Evolutionary conservation across 1,140 invertebrate genomes (phyloP), one percentile per base, ranked within the genome.

Genomic region (Hyposmocoma kahamanoa): DNA sequence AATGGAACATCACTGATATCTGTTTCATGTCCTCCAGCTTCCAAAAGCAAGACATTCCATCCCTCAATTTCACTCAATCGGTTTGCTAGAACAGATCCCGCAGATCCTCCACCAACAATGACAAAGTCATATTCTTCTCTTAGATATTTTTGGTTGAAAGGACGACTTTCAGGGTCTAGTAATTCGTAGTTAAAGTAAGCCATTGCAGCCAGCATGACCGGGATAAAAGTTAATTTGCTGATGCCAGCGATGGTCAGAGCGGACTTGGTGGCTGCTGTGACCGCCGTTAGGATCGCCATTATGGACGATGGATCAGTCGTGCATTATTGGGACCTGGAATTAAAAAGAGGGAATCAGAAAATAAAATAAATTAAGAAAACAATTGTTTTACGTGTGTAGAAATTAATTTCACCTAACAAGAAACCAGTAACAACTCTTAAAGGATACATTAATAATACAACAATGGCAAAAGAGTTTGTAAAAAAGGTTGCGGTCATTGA

Each of bases 11-110:
- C 92, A 0, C 93, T 92, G 22, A 96, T 92, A 62, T 95, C 91
- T 0, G 92, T 92, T 61, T 97, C 95, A 44, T 95, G 92, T 0
- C 93, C 94, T 0, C 96, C 96, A 0, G 96, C 96, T 84, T 98
- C 96, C 15, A 98, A 57, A 3, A 98, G 73, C 13, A 97, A 80
- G 0, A 97, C 92, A 44, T 89, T 94, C 91, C 93, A 95, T 18
- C 91, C 85, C 1, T 90, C 88, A 22, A 94, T 88, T 70, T 96
- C 94, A 0, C 95, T 91, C 0, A 98, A 82, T 26, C 97, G 87
- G 50, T 94, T 95, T 0, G 94, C 95, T 3, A 98, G 50, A 0
- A 98, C 95, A 1, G 92, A 90, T 3, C 97, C 97, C 1, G 95
- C 96, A 0, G 95, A 95, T 0, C 97, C 97, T 36, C 32, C 20